Evolutionary conservation across 2,888 invertebrate species (phyloP), one percentile per base, ranked within the genome.

Genomic region (Chymomyza amoena): DNA sequence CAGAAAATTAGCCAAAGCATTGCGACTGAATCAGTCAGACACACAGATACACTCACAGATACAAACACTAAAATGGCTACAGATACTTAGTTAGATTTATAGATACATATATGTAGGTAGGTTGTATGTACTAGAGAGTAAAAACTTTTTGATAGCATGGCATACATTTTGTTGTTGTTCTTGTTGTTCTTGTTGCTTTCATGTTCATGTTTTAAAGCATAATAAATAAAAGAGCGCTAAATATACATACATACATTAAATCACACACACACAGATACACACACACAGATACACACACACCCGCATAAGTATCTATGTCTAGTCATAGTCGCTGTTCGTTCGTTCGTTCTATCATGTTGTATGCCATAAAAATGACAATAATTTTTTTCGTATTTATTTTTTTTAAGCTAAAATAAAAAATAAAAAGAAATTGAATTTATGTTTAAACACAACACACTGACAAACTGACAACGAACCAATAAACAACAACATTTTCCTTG

Each of bases 1-100:
- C 89, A 84, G 83, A 87, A 89, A 89, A 88, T 86, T 84, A 84
- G 80, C 80, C 77, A 76, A 81, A 78, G 74, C 71, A 45, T 45
- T 45, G 39, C 39, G 39, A 45, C 39, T 45, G 39, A 45, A 10
- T 45, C 13, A 13, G 13, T 45, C 39, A 45, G 39, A 16, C 54
- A 54, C 54, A 54, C 18, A 54, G 18, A 54, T 18, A 54, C 54
- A 54, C 54, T 1, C 54, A 16, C 54, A 54, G 18, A 54, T 18
- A 54, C 18, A 51, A 0, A 54, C 54, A 54, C n/a, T 3, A 0
- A 16, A 0, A 54, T 15, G 6, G 10, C 13, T 3, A 39, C 39
- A 45, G 39, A 45, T 45, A 45, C 39, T 45, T 45, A 13, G 39
- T 45, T 15, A 45, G 39, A 45, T 45, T 45, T 45, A 45, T 45